Base-by-base conservation (phyloP, 2,797 vertebrate species). In the Xenopus petersii region DNA sequence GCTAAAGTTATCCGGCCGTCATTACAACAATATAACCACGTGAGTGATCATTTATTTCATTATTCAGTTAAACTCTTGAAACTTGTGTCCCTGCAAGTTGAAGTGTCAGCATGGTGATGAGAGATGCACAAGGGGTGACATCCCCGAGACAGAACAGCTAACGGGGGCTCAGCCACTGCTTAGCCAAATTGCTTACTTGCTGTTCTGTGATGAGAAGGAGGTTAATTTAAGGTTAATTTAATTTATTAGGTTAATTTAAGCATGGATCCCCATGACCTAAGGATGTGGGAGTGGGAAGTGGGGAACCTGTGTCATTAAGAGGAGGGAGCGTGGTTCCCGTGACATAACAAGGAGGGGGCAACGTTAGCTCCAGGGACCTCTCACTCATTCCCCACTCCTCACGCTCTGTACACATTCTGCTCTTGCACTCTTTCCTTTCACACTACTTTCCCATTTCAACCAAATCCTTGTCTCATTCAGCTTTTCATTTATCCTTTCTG, bases 331-430 rank as follows among this genome's bases (percentile, higher is more conserved):
- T 17, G 42, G 11, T 55, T 66, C 42, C 7, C 1, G 26, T 51
- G 64, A 67, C 64, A 49, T 51, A 24, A 42, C 47, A 33, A 56
- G 51, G 46, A 8, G 59, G 26, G 70, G 72, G 30, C 36, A 65
- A n/a, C 12, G 42, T 33, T 56, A 6, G 30, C 59, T 67, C 55
- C 16, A n/a, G 21, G 48, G 64, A 60, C 33, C 47, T 60, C 47
- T 71, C 47, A 60, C 51, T 59, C 9, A 36, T 61, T 61, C 24
- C 55, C 12, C 54, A 12, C 36, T 59, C 48, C 66, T 46, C 42
- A 66, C 12, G 2, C 36, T 58, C 63, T 51, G 46, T 30, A 8
- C 48, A 51, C 36, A 42, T 42, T 42, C 47, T 64, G 4, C n/a
- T 42, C 71, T 47, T 16, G 21, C 10, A 56, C 24, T 30, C 10